Base-by-base conservation (phyloP, 2,797 vertebrate species). In the Etheostoma nigrum region DNA sequence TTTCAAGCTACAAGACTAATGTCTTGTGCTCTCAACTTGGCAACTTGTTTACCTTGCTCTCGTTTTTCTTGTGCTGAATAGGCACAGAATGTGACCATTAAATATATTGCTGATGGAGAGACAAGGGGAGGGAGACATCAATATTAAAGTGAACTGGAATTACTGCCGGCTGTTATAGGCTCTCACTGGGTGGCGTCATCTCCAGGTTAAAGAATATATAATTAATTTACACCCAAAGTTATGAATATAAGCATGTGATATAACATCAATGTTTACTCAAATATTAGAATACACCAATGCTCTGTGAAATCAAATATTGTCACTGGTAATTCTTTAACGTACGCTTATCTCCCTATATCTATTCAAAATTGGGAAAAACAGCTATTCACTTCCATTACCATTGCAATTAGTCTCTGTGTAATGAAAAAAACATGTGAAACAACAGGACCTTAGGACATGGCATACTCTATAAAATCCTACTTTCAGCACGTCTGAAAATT, bases 51-150 rank as follows among this genome's bases (percentile, higher is more conserved):
- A 93, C 93, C 86, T 87, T 72, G 84, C 90, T 89, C 91, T 86
- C 73, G 64, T 87, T 90, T 89, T 82, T 85, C 90, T 85, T 70
- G 80, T 93, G 93, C 93, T 94, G 93, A 94, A 94, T 94, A 93
- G 90, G 93, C 92, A 83, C 63, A 74, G 84, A 89, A 90, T 86
- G 88, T 88, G 92, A 91, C 92, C 91, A 93, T 95, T 94, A 94
- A 89, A 92, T 87, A 82, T 94, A 95, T 94, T 94, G 92, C 93
- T 93, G 93, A 93, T 93, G 88, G 85, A 82, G 87, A 90, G 83
- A 90, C 88, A 93, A 91, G 88, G 61, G 60, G 78, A 77, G 85
- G 78, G 72, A 86, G 79, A 88, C 87, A 89, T 92, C 91, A 91
- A 91, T 93, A 93, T 90, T 82, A 76, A 92, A 91, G 82, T 75